phyloP scores from a whole-genome alignment of 2,797 vertebrate genomes.

The Microctenopoma steveboyesi region DNA sequence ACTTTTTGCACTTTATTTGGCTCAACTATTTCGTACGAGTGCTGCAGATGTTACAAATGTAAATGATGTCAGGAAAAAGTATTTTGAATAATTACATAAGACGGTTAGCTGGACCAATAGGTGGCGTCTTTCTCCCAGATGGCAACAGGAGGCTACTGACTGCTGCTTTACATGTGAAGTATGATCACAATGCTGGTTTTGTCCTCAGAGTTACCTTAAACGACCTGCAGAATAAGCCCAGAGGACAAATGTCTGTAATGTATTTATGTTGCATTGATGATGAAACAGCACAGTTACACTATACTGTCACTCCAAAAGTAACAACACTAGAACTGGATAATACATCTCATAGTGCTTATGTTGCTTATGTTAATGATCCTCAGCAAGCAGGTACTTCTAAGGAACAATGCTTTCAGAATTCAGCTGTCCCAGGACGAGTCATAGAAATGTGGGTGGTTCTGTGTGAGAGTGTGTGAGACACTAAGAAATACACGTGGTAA shows the following conservation, averaged over 20 bases:
- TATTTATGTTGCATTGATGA: not conserved
- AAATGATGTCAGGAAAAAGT: too few species aligned
- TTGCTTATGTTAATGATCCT: not conserved
- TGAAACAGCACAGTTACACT: not conserved
- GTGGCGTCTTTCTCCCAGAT: not conserved
- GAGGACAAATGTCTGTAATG: too few species aligned
- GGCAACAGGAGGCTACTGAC: not conserved
- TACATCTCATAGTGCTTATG: not conserved
- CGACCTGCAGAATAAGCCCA: too few species aligned
- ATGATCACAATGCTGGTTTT: not conserved
- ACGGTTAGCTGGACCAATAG: not conserved
- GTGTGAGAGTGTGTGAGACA: not conserved
- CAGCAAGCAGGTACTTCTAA: not conserved
- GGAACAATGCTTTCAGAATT: not conserved
- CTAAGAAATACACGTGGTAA: constrained; percentile 17
- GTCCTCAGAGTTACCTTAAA: not conserved
- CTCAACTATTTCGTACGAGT: too few species aligned
- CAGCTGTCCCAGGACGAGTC: constrained; percentile 10
- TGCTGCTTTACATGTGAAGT: not conserved
- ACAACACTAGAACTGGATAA: not conserved
- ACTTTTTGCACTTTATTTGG: too few species aligned
- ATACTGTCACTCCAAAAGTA: not conserved
- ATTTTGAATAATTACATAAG: not conserved
- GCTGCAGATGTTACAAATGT: too few species aligned
- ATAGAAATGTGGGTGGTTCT: not conserved